Evolutionary conservation across 1,140 invertebrate genomes (phyloP).

Genomic region (Helicorthomorpha holstii): DNA sequence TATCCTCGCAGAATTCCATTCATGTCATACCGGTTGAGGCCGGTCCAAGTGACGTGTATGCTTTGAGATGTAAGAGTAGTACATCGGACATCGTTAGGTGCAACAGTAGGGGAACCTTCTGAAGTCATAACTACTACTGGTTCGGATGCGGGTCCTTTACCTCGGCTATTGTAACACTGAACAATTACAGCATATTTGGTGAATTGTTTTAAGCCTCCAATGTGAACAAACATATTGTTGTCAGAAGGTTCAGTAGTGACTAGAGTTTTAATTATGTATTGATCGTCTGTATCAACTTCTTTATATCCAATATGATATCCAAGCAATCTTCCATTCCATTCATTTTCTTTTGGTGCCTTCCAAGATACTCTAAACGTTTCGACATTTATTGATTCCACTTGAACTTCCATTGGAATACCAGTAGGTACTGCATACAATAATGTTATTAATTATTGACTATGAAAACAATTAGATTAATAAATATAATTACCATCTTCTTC

Average conservation of each 20-base stretch:
- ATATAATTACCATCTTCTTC: conserved; percentile 51
- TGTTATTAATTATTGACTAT: no score
- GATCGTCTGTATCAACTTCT: conserved; percentile 67
- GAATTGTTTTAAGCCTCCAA: conserved; percentile 36
- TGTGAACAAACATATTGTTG: conserved; percentile 63
- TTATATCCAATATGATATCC: conserved; percentile 83
- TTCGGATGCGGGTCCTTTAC: conserved; percentile 51
- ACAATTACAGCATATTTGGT: conserved; percentile 30
- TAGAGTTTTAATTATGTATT: conserved; percentile 78
- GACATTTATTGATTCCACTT: conserved; percentile 72
- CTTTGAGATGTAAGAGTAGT: conserved; percentile 24
- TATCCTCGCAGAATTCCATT: conserved; percentile 41
- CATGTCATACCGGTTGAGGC: conserved; percentile 31
- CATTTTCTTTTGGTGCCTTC: conserved; percentile 59
- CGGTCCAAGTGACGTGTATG: conserved; percentile 22
- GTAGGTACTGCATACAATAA: conserved; percentile 58
- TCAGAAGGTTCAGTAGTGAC: conserved; percentile 29
- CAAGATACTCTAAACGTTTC: conserved; percentile 74
- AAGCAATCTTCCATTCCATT: conserved; percentile 84
- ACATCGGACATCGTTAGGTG: conserved; percentile 26
- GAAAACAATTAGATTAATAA: no score
- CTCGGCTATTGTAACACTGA: conserved; percentile 36
- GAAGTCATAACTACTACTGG: conserved; percentile 52
- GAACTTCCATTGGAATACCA: conserved; percentile 63
- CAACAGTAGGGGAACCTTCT: conserved; percentile 39